Percentiles rank a stretch among this genome's conserved stretches.
phyloP scores from a whole-genome alignment of 1,140 invertebrate genomes.

The Cydia pomonella region DNA sequence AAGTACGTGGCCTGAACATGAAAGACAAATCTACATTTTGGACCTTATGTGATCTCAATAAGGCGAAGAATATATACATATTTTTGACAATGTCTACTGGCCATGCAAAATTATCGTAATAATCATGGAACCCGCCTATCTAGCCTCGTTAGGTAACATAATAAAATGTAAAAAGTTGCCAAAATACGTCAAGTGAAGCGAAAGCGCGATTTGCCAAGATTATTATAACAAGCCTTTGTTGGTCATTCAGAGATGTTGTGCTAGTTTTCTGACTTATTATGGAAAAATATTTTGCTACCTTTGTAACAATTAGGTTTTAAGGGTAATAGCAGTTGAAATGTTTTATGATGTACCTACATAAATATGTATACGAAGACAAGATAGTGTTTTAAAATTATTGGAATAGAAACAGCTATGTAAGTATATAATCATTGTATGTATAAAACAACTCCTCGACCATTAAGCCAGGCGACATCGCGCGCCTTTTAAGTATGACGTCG shows the following conservation, averaged over 20 bases:
- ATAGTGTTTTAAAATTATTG: no score
- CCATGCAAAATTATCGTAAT: not conserved
- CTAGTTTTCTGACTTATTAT: not conserved
- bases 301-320: no score
- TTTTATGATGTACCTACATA: no score
- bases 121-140: not conserved
- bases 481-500: no score
- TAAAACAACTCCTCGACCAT: no score
- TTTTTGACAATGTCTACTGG: not conserved
- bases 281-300: not conserved
- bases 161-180: constrained; percentile 16
- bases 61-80: not conserved
- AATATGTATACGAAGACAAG: no score
- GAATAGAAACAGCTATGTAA: no score
- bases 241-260: not conserved
- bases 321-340: no score
- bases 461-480: no score
- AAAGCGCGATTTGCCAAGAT: constrained; percentile 23
- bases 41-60: not conserved
- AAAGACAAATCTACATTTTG: not conserved
- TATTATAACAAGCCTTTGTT: constrained; percentile 14
- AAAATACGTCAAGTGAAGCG: constrained; percentile 1
- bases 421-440: no score
- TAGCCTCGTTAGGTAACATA: not conserved
- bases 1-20: not conserved